Evolutionary conservation across 2,797 vertebrate genomes (phyloP), one percentile per base, ranked within the genome.

Genomic region (Enteromius treurensis): DNA sequence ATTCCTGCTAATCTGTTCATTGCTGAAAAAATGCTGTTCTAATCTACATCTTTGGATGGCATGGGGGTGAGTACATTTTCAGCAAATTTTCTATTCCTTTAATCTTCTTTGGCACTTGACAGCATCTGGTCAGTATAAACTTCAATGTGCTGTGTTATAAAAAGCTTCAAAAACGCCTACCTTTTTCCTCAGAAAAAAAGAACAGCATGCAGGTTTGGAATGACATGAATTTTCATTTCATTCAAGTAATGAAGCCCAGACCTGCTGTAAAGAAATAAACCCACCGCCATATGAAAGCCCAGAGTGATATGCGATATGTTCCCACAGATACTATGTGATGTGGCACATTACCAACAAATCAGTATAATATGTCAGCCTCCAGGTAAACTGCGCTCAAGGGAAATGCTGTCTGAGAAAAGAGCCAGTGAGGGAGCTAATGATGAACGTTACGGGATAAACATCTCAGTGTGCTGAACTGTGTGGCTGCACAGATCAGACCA

Each of bases 301-400:
- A 37, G 26, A 73, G 58, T 40, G 32, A 77, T 68, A 40, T 40
- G 71, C 2, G 14, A 67, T 51, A 53, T 21, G 62, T 76, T 69
- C 5, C 73, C 81, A 69, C 49, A 77, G 64, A 83, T 58, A 58
- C 53, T 45, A 74, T 26, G 21, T 47, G 45, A 82, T 55, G 42
- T 51, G 78, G 14, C n/a, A 58, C 68, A 75, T 75, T 55, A 81
- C 42, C 65, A 86, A 83, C 74, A 79, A 84, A 84, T 80, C 80
- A 80, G 79, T 85, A 53, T 80, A 53, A 86, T 79, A 75, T 82
- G 49, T 77, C 83, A 82, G 75, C 82, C 85, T 79, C 67, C 68
- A 81, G 87, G 84, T 82, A 82, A 84, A 86, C 60, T 34, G 74
- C 62, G 55, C 83, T 80, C 83, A 9, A 53, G 83, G 79, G 83